Evolutionary conservation across 2,797 vertebrate genomes (phyloP).

Genomic region (Coregonus ussuriensis): DNA sequence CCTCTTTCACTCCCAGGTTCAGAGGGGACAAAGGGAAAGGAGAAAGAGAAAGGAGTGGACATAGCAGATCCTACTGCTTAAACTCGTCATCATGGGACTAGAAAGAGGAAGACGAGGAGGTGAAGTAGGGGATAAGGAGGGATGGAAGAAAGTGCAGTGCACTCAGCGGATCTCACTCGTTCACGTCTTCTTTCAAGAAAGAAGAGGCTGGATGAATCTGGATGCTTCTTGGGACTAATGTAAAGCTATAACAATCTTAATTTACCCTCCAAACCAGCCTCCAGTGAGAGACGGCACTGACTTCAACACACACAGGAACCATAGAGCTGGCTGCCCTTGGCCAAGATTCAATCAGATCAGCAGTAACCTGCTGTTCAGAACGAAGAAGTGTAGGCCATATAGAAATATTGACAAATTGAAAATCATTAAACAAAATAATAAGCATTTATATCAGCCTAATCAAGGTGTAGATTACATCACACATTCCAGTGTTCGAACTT

Average conservation of each 20-base stretch:
- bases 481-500: too few relatives aligned
- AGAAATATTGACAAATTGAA: too few relatives aligned
- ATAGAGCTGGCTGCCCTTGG: background rate
- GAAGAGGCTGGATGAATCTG: background rate
- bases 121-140: background rate
- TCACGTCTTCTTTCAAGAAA: background rate
- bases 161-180: background rate
- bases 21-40: background rate
- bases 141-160: background rate
- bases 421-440: too few relatives aligned
- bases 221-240: background rate
- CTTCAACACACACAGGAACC: background rate
- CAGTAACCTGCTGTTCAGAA: too few relatives aligned
- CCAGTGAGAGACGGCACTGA: background rate
- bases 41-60: background rate
- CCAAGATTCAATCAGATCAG: too few relatives aligned
- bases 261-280: background rate
- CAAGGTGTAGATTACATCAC: too few relatives aligned
- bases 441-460: too few relatives aligned
- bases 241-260: background rate
- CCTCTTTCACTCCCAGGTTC: background rate
- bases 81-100: background rate
- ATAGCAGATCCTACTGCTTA: background rate
- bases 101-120: background rate
- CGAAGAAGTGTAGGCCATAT: too few relatives aligned